phyloP scores from a whole-genome alignment of 2,888 invertebrate genomes.

The Mesopsocus fuscifrons region DNA sequence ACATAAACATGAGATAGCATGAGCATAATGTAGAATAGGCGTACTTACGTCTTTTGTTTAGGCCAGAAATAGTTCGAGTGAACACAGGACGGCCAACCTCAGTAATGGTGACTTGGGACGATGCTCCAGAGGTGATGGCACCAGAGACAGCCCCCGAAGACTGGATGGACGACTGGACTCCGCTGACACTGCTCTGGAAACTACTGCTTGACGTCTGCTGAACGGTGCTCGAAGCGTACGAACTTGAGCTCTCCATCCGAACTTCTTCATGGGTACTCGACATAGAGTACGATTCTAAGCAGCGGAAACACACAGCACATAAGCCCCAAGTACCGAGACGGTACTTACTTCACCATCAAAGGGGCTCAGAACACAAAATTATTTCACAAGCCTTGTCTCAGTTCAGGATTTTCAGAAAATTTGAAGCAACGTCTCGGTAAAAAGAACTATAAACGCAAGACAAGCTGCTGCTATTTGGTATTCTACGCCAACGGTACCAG shows the following conservation, averaged over 20 bases:
- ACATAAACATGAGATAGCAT: conserved; percentile 11
- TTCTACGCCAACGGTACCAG: neutral
- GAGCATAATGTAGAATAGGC: conserved; percentile 10
- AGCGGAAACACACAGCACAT: conserved; percentile 5
- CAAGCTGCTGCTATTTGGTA: neutral
- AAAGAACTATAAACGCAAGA: conserved; percentile 1
- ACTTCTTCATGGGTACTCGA: conserved; percentile 9
- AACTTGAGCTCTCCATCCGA: conserved; percentile 18
- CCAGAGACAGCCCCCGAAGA: neutral
- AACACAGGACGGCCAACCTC: neutral
- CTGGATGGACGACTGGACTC: neutral
- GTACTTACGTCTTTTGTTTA: conserved; percentile 1
- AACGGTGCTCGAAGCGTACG: conserved; percentile 39
- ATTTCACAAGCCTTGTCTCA: no score
- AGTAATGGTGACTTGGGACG: neutral
- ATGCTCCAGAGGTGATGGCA: neutral
- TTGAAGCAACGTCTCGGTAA: no score
- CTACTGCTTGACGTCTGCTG: conserved; percentile 20
- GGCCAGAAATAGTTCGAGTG: neutral
- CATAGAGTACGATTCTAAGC: conserved; percentile 10
- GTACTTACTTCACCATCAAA: no score
- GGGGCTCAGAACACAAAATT: no score
- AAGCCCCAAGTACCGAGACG: no score
- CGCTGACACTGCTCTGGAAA: neutral
- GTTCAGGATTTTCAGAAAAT: no score